Evolutionary conservation across 2,113 vertebrate genomes (phyloP).

Genomic region (Indicator maculatus): DNA sequence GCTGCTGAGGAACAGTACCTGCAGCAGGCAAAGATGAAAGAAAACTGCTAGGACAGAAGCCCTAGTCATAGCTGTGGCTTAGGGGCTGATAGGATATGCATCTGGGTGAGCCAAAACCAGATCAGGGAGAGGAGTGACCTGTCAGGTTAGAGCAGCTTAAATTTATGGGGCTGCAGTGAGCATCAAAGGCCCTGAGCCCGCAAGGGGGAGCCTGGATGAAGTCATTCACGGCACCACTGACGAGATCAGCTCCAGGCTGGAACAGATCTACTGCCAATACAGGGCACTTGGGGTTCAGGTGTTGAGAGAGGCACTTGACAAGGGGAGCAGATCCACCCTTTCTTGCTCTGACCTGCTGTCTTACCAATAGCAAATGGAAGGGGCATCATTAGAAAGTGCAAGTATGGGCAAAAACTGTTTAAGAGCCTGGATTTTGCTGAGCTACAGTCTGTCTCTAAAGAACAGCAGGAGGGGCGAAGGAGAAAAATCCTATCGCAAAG

Average conservation of each 20-base stretch:
- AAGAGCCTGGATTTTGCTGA: background rate
- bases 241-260: background rate
- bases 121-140: background rate
- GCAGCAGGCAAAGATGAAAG: background rate
- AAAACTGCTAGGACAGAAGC: background rate
- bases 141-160: background rate
- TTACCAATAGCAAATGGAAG: background rate
- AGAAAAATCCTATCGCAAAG: background rate
- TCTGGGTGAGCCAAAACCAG: background rate
- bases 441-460: background rate
- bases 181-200: background rate
- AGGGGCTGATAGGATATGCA: background rate
- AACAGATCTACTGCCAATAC: background rate
- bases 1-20: background rate
- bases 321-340: background rate
- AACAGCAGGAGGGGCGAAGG: background rate
- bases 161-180: background rate
- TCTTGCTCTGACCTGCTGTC: background rate
- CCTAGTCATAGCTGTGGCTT: background rate
- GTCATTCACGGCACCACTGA: background rate
- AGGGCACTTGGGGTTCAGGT: background rate
- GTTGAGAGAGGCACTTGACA: background rate
- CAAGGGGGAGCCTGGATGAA: constrained; percentile 8
- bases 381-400: background rate
- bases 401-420: background rate